Base-by-base conservation (phyloP, 1,140 invertebrate genomes). In the Ceratosolen solmsi region DNA sequence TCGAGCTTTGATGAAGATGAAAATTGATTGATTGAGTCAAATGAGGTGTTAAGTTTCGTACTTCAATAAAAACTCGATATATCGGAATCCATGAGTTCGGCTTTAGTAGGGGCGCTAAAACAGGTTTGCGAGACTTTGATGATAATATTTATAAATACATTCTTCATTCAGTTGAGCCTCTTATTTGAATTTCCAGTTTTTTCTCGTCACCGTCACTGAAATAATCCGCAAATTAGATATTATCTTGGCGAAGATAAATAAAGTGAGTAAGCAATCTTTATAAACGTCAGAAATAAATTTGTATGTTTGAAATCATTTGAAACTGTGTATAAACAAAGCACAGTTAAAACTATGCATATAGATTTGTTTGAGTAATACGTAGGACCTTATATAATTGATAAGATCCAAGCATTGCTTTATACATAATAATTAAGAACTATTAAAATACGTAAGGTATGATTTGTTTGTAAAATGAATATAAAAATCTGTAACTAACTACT, bases 131-230 rank as follows among this genome's bases (percentile, higher is more conserved):
- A 51, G 68, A 71, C 65, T 71, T 46, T 54, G 41, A 56, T 71
- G 49, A 56, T 73, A 80, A 80, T 63, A 73, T 73, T 80, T 80
- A 68, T 78, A 78, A 78, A 78, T 78, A 70, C 76, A 63, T 77
- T 86, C 78, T 81, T 85, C 79, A 71, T 83, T 80, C 85, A 71
- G 82, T n/a, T 27, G 33, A 22, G 51, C 56, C 36, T 75, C 73
- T 56, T 27, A 1, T 33, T n/a, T 56, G 25, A n/a, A 60, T 58
- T 75, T 60, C 54, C 54, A 75, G 73, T 54, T 74, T 74, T 74
- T 74, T 74, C 20, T 17, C 1, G 2, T 46, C 2, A 15, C 17
- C n/a, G 4, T 63, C 9, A 5, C 60, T 13, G 9, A 60, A 63
- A 63, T 25, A 33, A 63, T 63, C 30, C 27, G 9, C 9, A 33